Evolutionary conservation across 2,888 invertebrate genomes (phyloP), one percentile per base, ranked within the genome.

Genomic region (Mimachlamys varia): DNA sequence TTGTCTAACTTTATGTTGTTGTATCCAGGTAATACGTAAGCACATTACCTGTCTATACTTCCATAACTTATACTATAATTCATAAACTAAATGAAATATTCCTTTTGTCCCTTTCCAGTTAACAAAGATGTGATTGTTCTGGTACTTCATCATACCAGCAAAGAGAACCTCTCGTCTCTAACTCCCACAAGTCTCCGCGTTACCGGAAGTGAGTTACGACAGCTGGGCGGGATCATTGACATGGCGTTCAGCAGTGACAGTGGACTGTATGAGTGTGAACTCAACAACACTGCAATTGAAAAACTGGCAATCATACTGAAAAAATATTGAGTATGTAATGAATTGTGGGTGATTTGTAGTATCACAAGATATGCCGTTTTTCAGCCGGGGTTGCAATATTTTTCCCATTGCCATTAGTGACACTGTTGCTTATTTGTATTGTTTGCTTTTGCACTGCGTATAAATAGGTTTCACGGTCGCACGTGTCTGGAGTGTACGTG

Each of bases 151-250:
- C 76, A 76, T 33, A 76, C 76, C 33, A 33, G 13, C 76, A 76
- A 76, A 27, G 76, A 76, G 12, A 76, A 76, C 33, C 76, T 76
- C 13, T 33, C 76, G 27, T 76, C 76, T 5, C 76, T 76, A 76
- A 76, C 76, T 33, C 76, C 76, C 27, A 76, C 76, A 27, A 76
- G 76, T 76, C 27, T 76, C 33, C 76, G 76, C 76, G 76, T 76
- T 5, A 76, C 76, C 33, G 76, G 76, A 76, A 76, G 76, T 76
- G 76, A 76, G 76, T 33, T 76, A 33, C 76, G 76, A 12, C 76
- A 76, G 27, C 12, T 76, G 19, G 76, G 76, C 33, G 76, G 33
- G 33, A 76, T 76, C 22, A 27, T 76, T 76, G 76, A 76, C 27
- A 76, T 76, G 76, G 76, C 76, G 2, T 76, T 76, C 33, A 27